phyloP scores from a whole-genome alignment of 2,797 vertebrate genomes.

The Galaxias olidus region DNA sequence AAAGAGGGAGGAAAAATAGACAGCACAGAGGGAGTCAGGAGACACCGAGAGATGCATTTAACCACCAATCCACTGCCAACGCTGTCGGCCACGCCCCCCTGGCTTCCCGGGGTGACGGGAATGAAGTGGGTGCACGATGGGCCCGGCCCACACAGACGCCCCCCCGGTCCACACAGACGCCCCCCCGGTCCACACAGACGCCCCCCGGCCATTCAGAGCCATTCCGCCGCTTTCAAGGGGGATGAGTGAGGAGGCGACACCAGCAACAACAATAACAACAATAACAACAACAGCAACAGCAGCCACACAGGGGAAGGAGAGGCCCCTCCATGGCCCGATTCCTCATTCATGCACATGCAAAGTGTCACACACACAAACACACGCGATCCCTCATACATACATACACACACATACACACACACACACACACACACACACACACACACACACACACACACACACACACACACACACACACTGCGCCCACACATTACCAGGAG shows the following conservation, averaged over 20 bases:
- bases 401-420: conserved; percentile 43
- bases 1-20: conserved; percentile 12
- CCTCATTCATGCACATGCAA: conserved; percentile 61
- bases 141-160: conserved; percentile 68
- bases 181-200: conserved; percentile 67
- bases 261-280: conserved; percentile 73
- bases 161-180: conserved; percentile 68
- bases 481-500: conserved; percentile 69
- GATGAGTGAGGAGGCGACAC: conserved; percentile 76
- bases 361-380: conserved; percentile 33
- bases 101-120: conserved; percentile 59
- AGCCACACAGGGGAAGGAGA: conserved; percentile 57
- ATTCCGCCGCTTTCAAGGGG: conserved; percentile 66
- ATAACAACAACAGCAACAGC: conserved; percentile 73
- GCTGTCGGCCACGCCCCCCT: conserved; percentile 61
- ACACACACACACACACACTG: conserved; percentile 45
- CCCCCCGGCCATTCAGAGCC: conserved; percentile 68
- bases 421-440: conserved; percentile 18
- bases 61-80: conserved; percentile 50
- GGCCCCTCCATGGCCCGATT: conserved; percentile 69
- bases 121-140: conserved; percentile 76
- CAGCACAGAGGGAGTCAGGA: not conserved
- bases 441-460: conserved; percentile 46
- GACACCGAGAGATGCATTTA: conserved; percentile 24
- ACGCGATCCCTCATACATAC: not conserved